Conservation (phyloP, 2,113 vertebrate species). For the Ardeotis arabs region DNA sequence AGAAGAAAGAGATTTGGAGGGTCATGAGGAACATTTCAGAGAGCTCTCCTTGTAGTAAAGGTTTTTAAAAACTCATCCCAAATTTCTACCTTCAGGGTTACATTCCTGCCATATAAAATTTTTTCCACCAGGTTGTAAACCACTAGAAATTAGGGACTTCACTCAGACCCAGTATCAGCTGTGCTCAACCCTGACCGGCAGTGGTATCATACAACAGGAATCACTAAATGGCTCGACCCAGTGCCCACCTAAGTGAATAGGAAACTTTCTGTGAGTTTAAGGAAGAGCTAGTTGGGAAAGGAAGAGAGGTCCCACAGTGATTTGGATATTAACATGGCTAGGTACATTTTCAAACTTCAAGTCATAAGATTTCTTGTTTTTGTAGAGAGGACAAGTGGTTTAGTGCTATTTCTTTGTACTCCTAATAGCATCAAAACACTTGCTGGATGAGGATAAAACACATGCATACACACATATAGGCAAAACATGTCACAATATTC, state of each 20-base stretch:
- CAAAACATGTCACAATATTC: background rate
- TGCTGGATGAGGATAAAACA: background rate
- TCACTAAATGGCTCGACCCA: background rate
- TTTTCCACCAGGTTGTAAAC: background rate
- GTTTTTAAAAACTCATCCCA: background rate
- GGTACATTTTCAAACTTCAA: conserved; percentile 3
- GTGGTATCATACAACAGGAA: background rate
- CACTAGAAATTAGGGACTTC: background rate
- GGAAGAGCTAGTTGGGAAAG: background rate
- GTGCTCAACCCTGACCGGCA: accelerated
- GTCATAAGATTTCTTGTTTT: background rate
- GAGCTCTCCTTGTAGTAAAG: background rate
- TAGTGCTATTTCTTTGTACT: background rate
- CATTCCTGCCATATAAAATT: background rate
- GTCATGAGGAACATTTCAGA: background rate
- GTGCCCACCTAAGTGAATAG: background rate
- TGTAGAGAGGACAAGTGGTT: background rate
- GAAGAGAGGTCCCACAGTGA: background rate
- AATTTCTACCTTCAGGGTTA: background rate
- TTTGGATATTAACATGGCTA: background rate
- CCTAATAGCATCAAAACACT: background rate
- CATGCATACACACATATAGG: background rate
- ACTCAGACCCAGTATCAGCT: background rate
- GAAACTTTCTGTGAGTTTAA: background rate
- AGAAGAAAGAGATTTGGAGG: background rate